Conservation (phyloP, 2,888 invertebrate genomes). For the Drosophila melanosoma region DNA sequence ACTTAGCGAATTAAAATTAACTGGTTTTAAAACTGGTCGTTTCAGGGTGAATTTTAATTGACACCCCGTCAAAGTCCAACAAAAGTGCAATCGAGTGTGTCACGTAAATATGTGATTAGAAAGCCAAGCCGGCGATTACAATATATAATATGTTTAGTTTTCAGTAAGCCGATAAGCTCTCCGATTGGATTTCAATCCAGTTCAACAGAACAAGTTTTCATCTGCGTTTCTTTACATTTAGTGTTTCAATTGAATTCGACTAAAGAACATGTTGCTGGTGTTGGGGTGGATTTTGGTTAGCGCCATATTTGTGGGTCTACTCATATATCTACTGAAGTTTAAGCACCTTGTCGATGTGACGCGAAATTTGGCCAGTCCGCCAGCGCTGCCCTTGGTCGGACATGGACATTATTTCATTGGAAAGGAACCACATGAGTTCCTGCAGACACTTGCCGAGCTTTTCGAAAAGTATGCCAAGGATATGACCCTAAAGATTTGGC, state of each 20-base stretch:
- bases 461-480: conserved; percentile 76
- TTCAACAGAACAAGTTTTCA: background rate
- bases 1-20: background rate
- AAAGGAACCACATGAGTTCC: conserved; percentile 84
- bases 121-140: background rate
- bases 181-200: conserved; percentile 43
- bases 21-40: background rate
- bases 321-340: conserved; percentile 74
- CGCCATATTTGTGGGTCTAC: conserved; percentile 43
- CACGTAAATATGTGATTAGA: conserved; percentile 37
- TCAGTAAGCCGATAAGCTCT: conserved; percentile 15
- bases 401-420: conserved; percentile 85
- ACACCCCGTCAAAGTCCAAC: conserved; percentile 1
- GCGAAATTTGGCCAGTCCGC: conserved; percentile 78
- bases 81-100: too few relatives aligned
- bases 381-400: conserved; percentile 86
- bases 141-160: background rate
- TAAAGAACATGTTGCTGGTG: conserved; percentile 55
- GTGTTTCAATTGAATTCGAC: background rate
- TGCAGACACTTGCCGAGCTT: conserved; percentile 80
- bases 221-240: background rate
- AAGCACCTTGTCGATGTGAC: conserved; percentile 75
- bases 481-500: conserved; percentile 78
- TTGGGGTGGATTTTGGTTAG: conserved; percentile 58
- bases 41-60: background rate